Base-by-base conservation (phyloP, 2,113 vertebrate genomes). In the Lycaon pictus region DNA sequence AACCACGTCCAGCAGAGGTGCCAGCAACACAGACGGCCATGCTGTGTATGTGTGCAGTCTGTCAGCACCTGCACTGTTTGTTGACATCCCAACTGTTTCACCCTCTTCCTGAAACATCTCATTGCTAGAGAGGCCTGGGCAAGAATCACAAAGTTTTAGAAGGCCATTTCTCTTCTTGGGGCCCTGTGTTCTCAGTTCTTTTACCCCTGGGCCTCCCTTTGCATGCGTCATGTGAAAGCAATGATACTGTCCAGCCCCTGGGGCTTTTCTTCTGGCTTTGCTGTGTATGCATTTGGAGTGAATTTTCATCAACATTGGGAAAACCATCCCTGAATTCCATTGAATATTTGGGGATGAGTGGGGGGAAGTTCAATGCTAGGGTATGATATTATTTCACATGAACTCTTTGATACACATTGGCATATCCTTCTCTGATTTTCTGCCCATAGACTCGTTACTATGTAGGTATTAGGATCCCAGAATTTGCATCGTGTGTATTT, bases 301-400 rank as follows among this genome's bases (percentile, higher is more conserved):
- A 13, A 7, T 84, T 12, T 84, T 58, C 9, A 3, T 84, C 32
- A 20, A 7, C 43, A 7, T 5, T 53, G 12, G 67, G 25, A n/a
- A 25, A 1, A 35, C 69, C 23, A 11, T 13, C 23, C 20, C 32
- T 43, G 53, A 25, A 35, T 72, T 27, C 17, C 67, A 29, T 9
- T 51, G 16, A 88, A 58, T 69, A 60, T 3, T 25, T 23, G 11
- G 65, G 25, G 15, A 15, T 7, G 27, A 22, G 20, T 2, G 25
- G 23, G 25, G 25, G 35, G 72, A 4, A 0, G 32, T 23, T 51
- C 20, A n/a, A 17, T 6, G 32, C 48, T n/a, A 1, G 20, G 23
- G 20, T 48, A 5, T 16, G 5, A 11, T 12, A 13, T 4, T 22
- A 0, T 51, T 25, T 56, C 48, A 7, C 17, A 1, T 10, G 2